A percentile compares a stretch with the other conserved stretches of the same genome.
phyloP scores from a whole-genome alignment of 2,888 invertebrate genomes.

The Odontocolon sp. region DNA sequence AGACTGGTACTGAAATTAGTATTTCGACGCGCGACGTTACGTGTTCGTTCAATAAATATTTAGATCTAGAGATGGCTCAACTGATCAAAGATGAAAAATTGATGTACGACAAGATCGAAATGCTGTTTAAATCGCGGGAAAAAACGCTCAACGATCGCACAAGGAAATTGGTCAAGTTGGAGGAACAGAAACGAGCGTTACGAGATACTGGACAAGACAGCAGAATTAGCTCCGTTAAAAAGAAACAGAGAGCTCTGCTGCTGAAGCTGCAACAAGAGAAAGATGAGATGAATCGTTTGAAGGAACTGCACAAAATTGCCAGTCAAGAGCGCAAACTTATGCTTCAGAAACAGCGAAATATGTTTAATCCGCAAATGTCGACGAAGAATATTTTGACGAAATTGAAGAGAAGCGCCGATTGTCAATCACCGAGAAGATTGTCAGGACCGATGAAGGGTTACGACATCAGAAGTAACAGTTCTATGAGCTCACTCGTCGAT shows the following conservation, averaged over 20 bases:
- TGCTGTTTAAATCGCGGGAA: conserved; percentile 86
- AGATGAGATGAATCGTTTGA: conserved; percentile 85
- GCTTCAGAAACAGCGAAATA: conserved; percentile 82
- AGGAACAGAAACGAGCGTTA: conserved; percentile 84
- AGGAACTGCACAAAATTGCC: conserved; percentile 82
- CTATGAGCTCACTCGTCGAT: conserved; percentile 78
- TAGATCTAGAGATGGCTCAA: conserved; percentile 82
- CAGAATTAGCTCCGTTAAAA: conserved; percentile 82
- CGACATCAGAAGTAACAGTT: conserved; percentile 80
- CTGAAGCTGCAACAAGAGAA: conserved; percentile 86
- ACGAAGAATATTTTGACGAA: conserved; percentile 82
- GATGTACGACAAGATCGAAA: conserved; percentile 85
- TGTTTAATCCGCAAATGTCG: conserved; percentile 82
- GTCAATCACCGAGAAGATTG: conserved; percentile 78
- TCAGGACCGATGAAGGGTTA: conserved; percentile 83
- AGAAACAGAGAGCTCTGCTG: conserved; percentile 86
- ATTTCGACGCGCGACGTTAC: conserved; percentile 79
- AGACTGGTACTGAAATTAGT: conserved; percentile 79
- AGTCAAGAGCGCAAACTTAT: conserved; percentile 82
- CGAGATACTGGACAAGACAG: conserved; percentile 79
- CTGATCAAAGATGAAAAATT: conserved; percentile 86
- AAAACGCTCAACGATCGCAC: conserved; percentile 86
- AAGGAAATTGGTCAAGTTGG: conserved; percentile 82
- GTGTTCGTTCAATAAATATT: conserved; percentile 78
- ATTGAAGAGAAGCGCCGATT: conserved; percentile 81